A percentile compares a stretch with the other conserved stretches of the same genome.
phyloP scores from a whole-genome alignment of 2,113 vertebrate species.

The Microcebus griseorufus region DNA sequence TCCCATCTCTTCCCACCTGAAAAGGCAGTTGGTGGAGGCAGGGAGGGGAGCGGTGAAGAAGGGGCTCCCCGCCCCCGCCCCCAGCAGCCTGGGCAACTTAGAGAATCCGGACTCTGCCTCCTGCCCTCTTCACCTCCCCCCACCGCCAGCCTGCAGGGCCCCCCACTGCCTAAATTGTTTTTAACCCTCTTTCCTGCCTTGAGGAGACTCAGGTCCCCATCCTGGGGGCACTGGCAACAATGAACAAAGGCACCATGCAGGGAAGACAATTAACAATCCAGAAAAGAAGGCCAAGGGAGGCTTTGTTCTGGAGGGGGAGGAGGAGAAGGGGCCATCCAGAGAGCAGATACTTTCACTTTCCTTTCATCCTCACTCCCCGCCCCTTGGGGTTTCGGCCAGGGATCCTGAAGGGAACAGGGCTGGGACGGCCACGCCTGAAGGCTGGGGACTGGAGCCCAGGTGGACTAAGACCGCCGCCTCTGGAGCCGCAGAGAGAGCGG shows the following conservation, averaged over 20 bases:
- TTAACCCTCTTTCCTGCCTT: constrained; percentile 58
- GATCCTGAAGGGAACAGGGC: neutral
- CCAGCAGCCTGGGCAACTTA: neutral
- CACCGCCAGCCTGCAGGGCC: neutral
- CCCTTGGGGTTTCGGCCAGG: constrained; percentile 57
- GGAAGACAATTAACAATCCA: constrained; percentile 96
- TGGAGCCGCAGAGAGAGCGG: neutral
- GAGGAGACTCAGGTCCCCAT: constrained; percentile 72
- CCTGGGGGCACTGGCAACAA: constrained; percentile 89
- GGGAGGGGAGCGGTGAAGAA: neutral
- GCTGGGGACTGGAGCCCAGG: neutral
- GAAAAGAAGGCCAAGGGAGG: constrained; percentile 92
- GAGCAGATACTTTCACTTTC: constrained; percentile 83
- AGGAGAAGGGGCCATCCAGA: constrained; percentile 70
- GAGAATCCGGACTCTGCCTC: neutral
- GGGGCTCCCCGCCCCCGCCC: neutral
- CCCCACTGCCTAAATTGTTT: constrained; percentile 40
- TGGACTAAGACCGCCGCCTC: neutral
- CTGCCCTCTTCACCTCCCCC: neutral
- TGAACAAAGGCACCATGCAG: constrained; percentile 91
- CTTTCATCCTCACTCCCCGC: constrained; percentile 70
- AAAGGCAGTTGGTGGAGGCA: neutral
- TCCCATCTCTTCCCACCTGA: neutral
- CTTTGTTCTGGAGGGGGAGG: constrained; percentile 88
- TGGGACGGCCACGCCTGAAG: constrained; percentile 11